Base-by-base conservation (phyloP, 2,797 vertebrate species). In the Threskiornis aethiopicus region DNA sequence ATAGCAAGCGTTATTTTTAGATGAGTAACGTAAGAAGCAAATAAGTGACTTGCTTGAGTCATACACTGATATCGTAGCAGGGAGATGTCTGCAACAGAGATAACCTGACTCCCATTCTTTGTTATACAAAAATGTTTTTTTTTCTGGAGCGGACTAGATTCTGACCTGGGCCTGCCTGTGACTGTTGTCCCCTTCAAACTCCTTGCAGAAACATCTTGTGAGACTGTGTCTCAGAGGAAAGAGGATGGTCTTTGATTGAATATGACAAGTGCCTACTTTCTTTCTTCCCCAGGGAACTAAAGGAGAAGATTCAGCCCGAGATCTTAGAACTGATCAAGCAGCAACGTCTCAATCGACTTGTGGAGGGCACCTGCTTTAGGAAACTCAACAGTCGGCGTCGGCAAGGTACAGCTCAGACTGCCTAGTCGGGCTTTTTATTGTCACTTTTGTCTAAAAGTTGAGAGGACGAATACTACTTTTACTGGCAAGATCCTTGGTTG, bases 231-330 rank as follows among this genome's bases (percentile, higher is more conserved):
- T 90, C 61, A 72, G 77, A 75, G 67, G 28, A 59, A 75, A 4
- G 61, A 82, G 42, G 31, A 33, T 66, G 35, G 28, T 35, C 49
- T 77, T 52, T 91, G 72, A 73, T 35, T 87, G 44, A 77, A 37
- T 82, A 59, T 97, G 59, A 97, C 84, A 87, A 70, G 16, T 85
- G 22, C 29, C 31, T 97, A 3, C 59, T 97, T 95, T 88, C 62
- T 87, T 51, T 97, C 84, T 66, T 87, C 67, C 55, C 61, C 97
- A 99, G 99, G 98, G 99, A 99, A 98, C 99, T 99, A 91, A 99
- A 99, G 97, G 99, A 99, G 98, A 99, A 99, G 98, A 99, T 99
- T 97, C 99, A 99, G 97, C 99, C 99, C 2, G 99, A 99, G 98
- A 99, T 99, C 98, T 98, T 99, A 98, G 99, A 99, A 98, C 97